Base-by-base conservation (phyloP, 1,140 invertebrate genomes). In the Caenorhabditis brenneri region DNA sequence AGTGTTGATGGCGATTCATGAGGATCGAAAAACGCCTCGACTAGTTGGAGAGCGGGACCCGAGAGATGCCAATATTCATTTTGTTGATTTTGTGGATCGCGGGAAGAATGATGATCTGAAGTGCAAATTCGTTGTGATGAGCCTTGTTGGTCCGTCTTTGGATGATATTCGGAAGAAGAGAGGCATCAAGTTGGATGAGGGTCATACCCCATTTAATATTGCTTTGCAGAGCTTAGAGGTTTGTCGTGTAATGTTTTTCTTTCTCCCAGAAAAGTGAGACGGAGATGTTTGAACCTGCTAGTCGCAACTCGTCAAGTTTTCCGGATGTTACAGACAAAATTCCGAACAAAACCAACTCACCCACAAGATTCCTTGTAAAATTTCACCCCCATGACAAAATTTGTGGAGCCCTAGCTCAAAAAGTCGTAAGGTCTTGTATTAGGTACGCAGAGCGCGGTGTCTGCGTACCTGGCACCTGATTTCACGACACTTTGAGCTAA, bases 91-190 rank as follows among this genome's bases (percentile, higher is more conserved):
- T 51, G 48, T 80, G 46, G 78, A 80, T 15, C 46, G 78, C 12
- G 78, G 78, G 10, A 27, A 33, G 19, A 80, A 19, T 33, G 48
- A 51, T 2, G 36, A 74, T 15, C 15, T 74, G n/a, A 27, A 33
- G 29, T 74, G 65, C n/a, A 74, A 74, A 42, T 74, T 42, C 39
- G 46, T 74, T 74, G 65, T 74, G 6, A 74, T 74, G 65, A 74
- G 36, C 33, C 65, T 74, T 22, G 65, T 74, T 74, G 65, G 65
- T 9, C 65, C 65, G 1, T 74, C 65, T 2, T 74, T 74, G 31
- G 65, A 74, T 24, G 65, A 74, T 74, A 42, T 39, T 33, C 65
- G 65, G 9, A 74, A 24, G 48, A 55, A 49, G 16, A 51, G 31
- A 15, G 3, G 10, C 15, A 9, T 42, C 22, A 42, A 74, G 4